Percentiles rank a stretch among this genome's conserved stretches.
These are phyloP conservation scores for Corapipo altera DNA, from an alignment of 2,113 vertebrate species.

Conservation along the genomic window DNA sequence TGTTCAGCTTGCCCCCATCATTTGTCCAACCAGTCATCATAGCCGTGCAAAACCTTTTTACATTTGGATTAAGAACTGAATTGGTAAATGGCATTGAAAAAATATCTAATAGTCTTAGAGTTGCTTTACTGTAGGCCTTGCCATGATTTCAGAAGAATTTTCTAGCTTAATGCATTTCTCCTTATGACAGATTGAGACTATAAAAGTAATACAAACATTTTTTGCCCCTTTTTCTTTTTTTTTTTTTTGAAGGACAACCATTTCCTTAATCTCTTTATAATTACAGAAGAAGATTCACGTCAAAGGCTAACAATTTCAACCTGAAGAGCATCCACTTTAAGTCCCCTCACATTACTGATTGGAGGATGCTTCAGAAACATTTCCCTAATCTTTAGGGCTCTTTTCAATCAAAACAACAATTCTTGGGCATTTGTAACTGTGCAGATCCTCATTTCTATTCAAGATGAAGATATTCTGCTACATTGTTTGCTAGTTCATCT, in stretches of 20 bases:
- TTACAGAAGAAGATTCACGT: neutral
- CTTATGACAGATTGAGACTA: neutral
- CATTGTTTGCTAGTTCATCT: neutral
- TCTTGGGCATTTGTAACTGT: neutral
- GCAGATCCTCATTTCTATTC: neutral
- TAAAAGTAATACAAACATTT: neutral
- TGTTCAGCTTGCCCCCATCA: neutral
- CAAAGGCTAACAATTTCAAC: neutral
- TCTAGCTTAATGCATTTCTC: neutral
- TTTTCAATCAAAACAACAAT: neutral
- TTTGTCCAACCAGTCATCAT: neutral
- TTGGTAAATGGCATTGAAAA: neutral
- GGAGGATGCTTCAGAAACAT: neutral
- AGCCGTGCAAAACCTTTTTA: neutral
- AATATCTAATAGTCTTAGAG: neutral
- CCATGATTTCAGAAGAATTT: neutral
- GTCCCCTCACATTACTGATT: neutral
- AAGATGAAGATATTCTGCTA: neutral
- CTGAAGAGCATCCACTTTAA: neutral
- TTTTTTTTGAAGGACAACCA: neutral
- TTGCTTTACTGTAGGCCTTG: neutral
- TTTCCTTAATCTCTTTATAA: neutral
- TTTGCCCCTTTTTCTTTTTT: rapidly evolving
- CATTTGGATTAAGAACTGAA: neutral
- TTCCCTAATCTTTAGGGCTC: neutral